These are phyloP conservation scores for Paragorgia papillata DNA, from an alignment of 92 coral and sea anemone species.

Conservation along the genomic window DNA sequence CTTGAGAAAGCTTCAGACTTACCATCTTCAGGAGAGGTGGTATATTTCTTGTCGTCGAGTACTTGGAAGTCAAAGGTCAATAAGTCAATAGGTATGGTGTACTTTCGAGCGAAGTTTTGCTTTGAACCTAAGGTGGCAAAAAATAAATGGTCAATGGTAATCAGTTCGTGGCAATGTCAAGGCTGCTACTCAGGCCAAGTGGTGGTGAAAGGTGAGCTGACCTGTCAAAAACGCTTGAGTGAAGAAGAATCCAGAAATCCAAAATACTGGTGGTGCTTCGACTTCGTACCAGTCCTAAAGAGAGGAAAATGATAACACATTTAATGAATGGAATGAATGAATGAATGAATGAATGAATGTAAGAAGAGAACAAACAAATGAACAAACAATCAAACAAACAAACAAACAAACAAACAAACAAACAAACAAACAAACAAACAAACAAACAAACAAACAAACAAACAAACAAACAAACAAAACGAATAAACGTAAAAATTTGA, in stretches of 20 bases:
- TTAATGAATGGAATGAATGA: neutral
- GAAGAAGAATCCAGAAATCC: slow-evolving; percentile 97
- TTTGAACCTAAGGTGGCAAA: slow-evolving; percentile 63
- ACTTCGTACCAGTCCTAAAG: slow-evolving; percentile 90
- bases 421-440: neutral
- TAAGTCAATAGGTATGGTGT: slow-evolving; percentile 95
- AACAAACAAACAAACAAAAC: neutral
- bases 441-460: neutral
- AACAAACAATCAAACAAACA: neutral
- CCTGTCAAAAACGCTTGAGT: slow-evolving; percentile 97
- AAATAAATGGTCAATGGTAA: too few relatives aligned
- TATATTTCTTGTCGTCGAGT: slow-evolving; percentile 86
- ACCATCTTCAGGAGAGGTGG: slow-evolving; percentile 92
- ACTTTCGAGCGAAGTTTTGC: slow-evolving; percentile 95
- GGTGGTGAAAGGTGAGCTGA: neutral
- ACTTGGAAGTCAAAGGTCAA: slow-evolving; percentile 91
- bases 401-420: neutral
- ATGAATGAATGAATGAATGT: neutral
- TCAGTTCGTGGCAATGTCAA: too few relatives aligned
- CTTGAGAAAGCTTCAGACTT: neutral
- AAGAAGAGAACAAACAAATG: neutral
- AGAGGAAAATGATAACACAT: neutral
- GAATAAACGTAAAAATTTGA: too few relatives aligned
- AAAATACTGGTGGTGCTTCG: slow-evolving; percentile 90
- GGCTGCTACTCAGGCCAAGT: too few relatives aligned